Base-by-base conservation (phyloP, 2,113 vertebrate genomes). In the Pyxicephalus adspersus region DNA sequence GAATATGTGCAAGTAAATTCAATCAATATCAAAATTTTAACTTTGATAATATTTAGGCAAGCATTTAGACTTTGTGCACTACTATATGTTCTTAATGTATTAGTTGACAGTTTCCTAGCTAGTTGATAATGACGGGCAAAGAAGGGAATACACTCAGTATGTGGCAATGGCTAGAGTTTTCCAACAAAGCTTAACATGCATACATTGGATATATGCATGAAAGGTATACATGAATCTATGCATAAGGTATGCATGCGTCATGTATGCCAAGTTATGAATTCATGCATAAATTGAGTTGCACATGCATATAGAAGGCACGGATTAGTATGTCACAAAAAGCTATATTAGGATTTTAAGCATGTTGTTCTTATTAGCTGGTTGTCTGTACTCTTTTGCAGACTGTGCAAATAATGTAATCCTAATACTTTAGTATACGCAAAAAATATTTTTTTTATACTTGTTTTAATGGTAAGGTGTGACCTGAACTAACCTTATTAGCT, bases 231-330 rank as follows among this genome's bases (percentile, higher is more conserved):
- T 82, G 80, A 66, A 80, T 52, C 38, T 28, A 75, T 82, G 80
- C 80, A 82, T 74, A 65, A 75, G 17, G 9, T 45, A 45, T 82
- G 52, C 61, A 66, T 82, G 70, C 26, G 38, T 82, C 60, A 75
- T 82, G 80, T 82, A 75, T 82, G 72, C 71, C 25, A 22, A 75
- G 2, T n/a, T 55, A 29, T 38, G 50, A 55, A 66, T 65, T 73
- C 61, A 75, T 82, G 80, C 80, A 75, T 75, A 82, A 82, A 82
- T 82, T 58, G 61, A 28, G 13, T 82, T 82, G 80, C 71, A 82
- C 80, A 64, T 82, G 80, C 80, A 82, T 82, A 82, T 82, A 72
- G 54, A 80, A 50, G 22, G 31, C 13, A 54, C 31, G 23, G 57
- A n/a, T 64, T 72, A 61, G 52, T 23, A 25, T 18, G 20, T 38